Evolutionary conservation across 2,888 invertebrate species (phyloP), one percentile per base, ranked within the genome.

Genomic region (Psylliodes chrysocephalus): DNA sequence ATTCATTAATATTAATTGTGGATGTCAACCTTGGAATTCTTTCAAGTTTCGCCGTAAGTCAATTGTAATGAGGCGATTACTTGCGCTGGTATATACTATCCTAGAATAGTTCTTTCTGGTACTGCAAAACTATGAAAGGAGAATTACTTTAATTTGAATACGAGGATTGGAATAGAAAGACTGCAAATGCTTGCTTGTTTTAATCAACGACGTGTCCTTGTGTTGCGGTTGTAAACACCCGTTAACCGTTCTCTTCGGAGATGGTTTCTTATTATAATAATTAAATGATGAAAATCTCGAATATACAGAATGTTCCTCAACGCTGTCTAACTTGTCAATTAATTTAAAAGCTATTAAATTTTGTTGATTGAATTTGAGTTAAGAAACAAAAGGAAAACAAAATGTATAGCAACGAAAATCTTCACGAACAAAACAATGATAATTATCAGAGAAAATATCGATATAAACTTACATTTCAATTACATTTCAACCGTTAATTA

Each of bases 21-120:
- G 12, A 28, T 42, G 18, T 54, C 28, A 54, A 54, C 54, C 54
- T 54, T 54, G 54, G 40, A 54, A 54, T 54, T 54, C 54, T 54
- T 28, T 42, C 42, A 17, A 42, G 17, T 54, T 28, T 25, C 38
- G 54, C 42, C 42, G 54, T 25, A 54, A 42, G 54, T 35, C 17
- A 42, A 54, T 17, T 28, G 42, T 54, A 54, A 54, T 54, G 42
- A 28, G 42, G 42, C 25, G 40, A 54, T 42, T 54, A 54, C 42
- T 54, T 42, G n/a, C 17, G 1, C 2, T 14, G 12, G 38, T 2
- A 2, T 30, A 22, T 22, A 22, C 30, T 30, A 10, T 30, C 1
- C 4, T 30, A 6, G 30, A 6, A 30, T 10, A 30, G 30, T 30
- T 8, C 8, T 8, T 10, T 30, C 30, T 30, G 30, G 8, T 30